Conservation (phyloP, 2,113 vertebrate genomes). For the Orthonyx spaldingii region DNA sequence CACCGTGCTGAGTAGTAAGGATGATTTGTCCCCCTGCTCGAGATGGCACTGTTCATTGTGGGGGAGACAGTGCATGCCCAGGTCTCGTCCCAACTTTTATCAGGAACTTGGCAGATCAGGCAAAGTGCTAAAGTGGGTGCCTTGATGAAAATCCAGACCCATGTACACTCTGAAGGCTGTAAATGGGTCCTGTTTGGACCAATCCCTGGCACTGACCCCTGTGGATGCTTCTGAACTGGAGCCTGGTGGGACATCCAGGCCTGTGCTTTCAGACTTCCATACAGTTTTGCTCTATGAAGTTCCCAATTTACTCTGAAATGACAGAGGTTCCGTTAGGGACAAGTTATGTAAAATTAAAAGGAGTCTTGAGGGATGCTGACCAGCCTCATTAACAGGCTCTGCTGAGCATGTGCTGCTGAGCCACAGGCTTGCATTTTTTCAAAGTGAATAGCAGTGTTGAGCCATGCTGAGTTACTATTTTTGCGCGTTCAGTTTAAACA, state of each 20-base stretch:
- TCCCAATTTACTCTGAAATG: neutral
- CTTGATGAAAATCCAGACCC: neutral
- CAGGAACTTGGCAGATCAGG: neutral
- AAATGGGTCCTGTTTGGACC: too few species aligned
- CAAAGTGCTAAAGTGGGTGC: neutral
- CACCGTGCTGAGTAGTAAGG: neutral
- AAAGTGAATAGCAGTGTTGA: neutral
- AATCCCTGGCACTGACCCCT: neutral
- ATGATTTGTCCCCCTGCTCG: rapidly evolving
- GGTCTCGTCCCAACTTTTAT: neutral
- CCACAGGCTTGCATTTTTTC: neutral
- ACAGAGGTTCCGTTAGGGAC: neutral
- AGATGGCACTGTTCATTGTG: rapidly evolving
- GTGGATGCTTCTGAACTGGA: neutral
- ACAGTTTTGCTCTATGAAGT: neutral
- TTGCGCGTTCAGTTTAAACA: neutral
- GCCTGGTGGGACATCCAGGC: neutral
- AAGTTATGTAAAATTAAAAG: neutral
- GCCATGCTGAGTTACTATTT: neutral
- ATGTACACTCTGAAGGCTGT: neutral
- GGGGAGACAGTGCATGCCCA: neutral
- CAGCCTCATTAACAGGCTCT: neutral
- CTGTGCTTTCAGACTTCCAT: neutral
- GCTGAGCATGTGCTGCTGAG: neutral
- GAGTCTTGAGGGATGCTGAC: neutral